A percentile compares a stretch with the other conserved stretches of the same genome.
Conservation (phyloP, 2,888 invertebrate genomes). For the Caenorhabditis imperialis region DNA sequence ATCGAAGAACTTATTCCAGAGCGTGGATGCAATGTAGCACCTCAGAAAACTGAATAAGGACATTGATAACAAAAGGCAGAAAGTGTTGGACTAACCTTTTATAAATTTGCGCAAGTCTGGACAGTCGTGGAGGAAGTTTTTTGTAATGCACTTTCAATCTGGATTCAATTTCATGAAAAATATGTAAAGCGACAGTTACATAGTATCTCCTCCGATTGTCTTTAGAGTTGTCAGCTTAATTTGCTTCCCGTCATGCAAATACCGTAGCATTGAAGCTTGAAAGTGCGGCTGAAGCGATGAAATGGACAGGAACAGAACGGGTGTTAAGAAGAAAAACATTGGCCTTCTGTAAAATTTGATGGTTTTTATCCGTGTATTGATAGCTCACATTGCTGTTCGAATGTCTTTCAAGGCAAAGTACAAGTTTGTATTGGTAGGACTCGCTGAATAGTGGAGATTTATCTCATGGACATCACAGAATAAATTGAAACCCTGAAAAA, state of each 20-base stretch:
- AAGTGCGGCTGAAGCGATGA: slow-evolving; percentile 21
- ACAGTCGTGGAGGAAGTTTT: slow-evolving; percentile 9
- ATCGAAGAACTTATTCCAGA: no score
- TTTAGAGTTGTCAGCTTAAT: slow-evolving; percentile 6
- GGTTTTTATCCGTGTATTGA: background rate
- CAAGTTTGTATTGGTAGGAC: slow-evolving; percentile 1
- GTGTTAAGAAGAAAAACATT: slow-evolving; percentile 3
- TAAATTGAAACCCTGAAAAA: slow-evolving; percentile 13
- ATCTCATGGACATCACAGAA: slow-evolving; percentile 25
- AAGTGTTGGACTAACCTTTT: slow-evolving; percentile 5
- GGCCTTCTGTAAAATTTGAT: slow-evolving; percentile 10
- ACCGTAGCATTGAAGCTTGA: slow-evolving; percentile 19
- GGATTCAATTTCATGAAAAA: background rate
- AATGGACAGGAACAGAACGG: slow-evolving; percentile 19
- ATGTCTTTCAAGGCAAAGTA: slow-evolving; percentile 11
- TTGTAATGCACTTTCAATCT: slow-evolving; percentile 18
- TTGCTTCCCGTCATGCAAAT: slow-evolving; percentile 10
- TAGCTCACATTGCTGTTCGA: slow-evolving; percentile 11
- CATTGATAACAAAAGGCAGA: background rate
- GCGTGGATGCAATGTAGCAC: no score
- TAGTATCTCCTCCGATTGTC: slow-evolving; percentile 19
- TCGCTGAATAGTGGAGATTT: background rate
- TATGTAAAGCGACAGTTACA: background rate
- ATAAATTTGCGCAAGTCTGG: slow-evolving; percentile 6
- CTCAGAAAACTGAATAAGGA: no score